Evolutionary conservation across 2,113 vertebrate genomes (phyloP).

Genomic region (Laticauda laticaudata): DNA sequence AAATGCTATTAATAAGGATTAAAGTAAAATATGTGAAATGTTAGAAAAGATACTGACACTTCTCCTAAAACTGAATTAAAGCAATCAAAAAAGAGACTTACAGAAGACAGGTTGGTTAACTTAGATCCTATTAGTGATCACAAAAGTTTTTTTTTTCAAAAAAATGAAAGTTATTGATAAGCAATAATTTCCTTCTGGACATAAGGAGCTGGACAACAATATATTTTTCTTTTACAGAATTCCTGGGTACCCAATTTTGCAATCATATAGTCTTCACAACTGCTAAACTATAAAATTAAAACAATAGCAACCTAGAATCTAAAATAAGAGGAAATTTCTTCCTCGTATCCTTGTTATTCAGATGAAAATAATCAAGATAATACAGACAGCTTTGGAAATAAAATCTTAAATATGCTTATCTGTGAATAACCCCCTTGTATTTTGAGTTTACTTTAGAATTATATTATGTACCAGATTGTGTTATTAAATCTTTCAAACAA

Average conservation of each 20-base stretch:
- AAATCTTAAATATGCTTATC: neutral
- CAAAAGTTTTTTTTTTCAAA: neutral
- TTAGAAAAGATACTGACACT: neutral
- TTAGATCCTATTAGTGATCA: neutral
- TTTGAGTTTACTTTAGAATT: neutral
- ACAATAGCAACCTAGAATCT: neutral
- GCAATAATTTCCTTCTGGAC: neutral
- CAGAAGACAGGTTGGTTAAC: neutral
- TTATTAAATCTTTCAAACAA: neutral
- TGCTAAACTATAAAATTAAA: neutral
- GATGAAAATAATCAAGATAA: neutral
- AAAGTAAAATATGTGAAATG: neutral
- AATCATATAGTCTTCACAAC: neutral
- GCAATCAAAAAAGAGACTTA: neutral
- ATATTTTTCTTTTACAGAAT: neutral
- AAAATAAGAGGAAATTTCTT: neutral
- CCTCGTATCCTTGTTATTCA: neutral
- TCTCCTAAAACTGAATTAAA: neutral
- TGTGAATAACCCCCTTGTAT: neutral
- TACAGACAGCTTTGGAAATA: neutral
- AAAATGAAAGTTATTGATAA: neutral
- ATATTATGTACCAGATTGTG: neutral
- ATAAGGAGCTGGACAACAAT: neutral
- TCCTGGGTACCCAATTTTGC: neutral
- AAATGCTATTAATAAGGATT: neutral